phyloP scores from a whole-genome alignment of 2,113 vertebrate genomes.

The Anhinga rufa region DNA sequence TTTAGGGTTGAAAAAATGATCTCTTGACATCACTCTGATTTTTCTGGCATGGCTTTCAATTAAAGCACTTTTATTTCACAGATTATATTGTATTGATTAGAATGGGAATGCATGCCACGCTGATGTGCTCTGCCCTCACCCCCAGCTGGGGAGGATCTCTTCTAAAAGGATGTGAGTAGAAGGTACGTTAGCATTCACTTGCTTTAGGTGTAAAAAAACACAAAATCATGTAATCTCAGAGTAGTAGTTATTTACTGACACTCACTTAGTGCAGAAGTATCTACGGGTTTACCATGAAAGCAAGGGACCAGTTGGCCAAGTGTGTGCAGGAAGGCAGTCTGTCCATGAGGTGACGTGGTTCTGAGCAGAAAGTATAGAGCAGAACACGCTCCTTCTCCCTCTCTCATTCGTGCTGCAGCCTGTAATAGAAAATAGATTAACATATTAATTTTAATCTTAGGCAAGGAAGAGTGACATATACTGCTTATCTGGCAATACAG shows the following conservation, averaged over 20 bases:
- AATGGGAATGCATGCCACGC: not conserved
- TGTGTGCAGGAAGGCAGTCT: not conserved
- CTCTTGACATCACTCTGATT: not conserved
- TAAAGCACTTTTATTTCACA: not conserved
- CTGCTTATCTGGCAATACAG: not conserved
- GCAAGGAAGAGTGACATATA: not conserved
- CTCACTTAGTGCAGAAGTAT: not conserved
- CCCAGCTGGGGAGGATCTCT: not conserved
- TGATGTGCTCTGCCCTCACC: not conserved
- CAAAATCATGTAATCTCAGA: not conserved
- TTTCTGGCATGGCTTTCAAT: constrained; percentile 6
- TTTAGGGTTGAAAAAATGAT: not conserved
- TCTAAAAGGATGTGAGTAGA: not conserved
- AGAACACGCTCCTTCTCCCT: not conserved
- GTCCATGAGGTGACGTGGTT: accelerated
- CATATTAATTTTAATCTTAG: not conserved
- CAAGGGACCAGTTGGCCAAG: not conserved
- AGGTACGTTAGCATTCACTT: not conserved
- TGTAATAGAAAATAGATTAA: not conserved
- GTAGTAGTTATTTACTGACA: not conserved
- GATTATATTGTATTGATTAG: not conserved
- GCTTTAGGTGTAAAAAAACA: not conserved
- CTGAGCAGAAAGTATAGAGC: not conserved
- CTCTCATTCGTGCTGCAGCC: not conserved
- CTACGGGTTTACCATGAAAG: not conserved